phyloP scores from a whole-genome alignment of 1,140 invertebrate species.

The Neodiprion fabricii region DNA sequence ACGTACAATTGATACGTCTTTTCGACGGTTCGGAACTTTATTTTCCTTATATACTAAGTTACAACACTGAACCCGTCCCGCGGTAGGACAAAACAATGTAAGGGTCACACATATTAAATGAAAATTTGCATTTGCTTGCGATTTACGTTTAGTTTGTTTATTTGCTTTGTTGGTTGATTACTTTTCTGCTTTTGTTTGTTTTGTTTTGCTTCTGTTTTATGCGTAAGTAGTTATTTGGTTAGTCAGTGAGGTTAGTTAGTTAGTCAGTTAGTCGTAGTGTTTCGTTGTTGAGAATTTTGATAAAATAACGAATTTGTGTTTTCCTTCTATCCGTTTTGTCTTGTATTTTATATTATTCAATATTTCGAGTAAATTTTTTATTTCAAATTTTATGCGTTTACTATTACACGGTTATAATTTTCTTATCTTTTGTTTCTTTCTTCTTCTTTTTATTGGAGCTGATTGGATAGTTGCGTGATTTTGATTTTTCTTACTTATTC shows the following conservation, averaged over 20 bases:
- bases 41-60: slow-evolving; percentile 57
- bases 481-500: slow-evolving; percentile 4
- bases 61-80: slow-evolving; percentile 59
- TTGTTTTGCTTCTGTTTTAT: not conserved
- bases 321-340: not conserved
- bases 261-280: too few relatives aligned
- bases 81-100: slow-evolving; percentile 57
- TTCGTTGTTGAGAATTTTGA: too few relatives aligned
- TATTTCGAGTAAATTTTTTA: slow-evolving; percentile 14
- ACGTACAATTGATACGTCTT: not conserved
- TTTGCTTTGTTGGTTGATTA: slow-evolving; percentile 16
- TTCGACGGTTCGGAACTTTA: slow-evolving; percentile 41
- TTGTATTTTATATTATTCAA: slow-evolving; percentile 15
- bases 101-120: slow-evolving; percentile 47
- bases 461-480: not conserved
- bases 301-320: not conserved
- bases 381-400: not conserved
- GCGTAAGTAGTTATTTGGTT: not conserved
- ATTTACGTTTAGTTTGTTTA: slow-evolving; percentile 17
- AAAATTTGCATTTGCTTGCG: slow-evolving; percentile 25
- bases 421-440: slow-evolving; percentile 8
- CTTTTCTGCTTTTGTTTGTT: not conserved
- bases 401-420: slow-evolving; percentile 12
- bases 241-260: too few relatives aligned
- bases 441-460: not conserved